These are phyloP conservation scores for Guaruba guarouba DNA, from an alignment of 2,113 vertebrate genomes.

Conservation along the genomic window DNA sequence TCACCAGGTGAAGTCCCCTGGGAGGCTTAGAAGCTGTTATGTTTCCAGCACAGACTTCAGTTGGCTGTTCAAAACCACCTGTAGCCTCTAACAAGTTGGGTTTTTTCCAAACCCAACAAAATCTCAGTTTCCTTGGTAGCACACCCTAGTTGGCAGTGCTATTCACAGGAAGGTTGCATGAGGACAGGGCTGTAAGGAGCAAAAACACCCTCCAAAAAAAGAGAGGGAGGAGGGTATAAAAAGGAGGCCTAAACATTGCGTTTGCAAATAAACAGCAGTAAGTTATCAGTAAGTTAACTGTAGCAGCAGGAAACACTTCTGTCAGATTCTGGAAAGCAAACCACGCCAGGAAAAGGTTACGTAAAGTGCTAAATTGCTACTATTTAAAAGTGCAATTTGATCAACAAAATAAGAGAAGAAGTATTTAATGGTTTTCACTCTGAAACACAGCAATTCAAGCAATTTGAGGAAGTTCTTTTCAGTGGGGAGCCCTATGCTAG, in stretches of 20 bases:
- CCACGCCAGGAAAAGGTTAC: not conserved
- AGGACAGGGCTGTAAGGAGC: not conserved
- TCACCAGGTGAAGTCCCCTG: not conserved
- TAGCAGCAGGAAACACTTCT: constrained; percentile 31
- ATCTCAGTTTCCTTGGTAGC: not conserved
- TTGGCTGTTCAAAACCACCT: not conserved
- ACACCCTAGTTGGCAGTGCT: not conserved
- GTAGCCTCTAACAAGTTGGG: not conserved
- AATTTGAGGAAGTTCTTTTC: not conserved
- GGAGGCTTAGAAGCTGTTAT: not conserved
- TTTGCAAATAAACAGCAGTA: constrained; percentile 42
- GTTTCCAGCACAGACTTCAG: not conserved
- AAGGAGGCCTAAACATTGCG: not conserved
- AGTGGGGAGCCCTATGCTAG: not conserved
- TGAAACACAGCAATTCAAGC: not conserved
- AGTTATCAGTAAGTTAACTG: not conserved
- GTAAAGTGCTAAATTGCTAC: not conserved
- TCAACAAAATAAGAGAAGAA: not conserved
- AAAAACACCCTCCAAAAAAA: not conserved
- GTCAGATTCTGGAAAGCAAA: not conserved
- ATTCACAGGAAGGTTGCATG: not conserved
- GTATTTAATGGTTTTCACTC: not conserved
- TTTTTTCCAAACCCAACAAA: not conserved
- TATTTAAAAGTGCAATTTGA: constrained; percentile 31
- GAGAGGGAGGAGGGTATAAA: not conserved